phyloP scores from a whole-genome alignment of 2,888 invertebrate genomes.

The Leistus spinibarbis region DNA sequence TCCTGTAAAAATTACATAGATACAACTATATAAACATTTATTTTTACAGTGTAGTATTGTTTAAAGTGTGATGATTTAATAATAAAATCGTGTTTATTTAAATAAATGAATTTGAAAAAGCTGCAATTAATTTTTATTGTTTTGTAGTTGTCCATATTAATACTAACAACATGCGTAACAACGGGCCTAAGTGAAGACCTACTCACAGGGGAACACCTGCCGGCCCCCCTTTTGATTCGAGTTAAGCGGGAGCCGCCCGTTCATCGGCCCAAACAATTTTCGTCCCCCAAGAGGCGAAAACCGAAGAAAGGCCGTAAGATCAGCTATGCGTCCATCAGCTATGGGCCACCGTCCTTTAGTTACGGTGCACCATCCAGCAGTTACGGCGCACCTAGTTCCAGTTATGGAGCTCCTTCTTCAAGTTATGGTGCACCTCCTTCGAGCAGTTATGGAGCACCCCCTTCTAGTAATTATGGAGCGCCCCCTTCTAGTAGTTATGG shows the following conservation, averaged over 20 bases:
- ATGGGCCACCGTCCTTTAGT: not conserved
- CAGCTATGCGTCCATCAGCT: not conserved
- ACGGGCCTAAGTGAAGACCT: not conserved
- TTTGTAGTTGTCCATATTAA: conserved; percentile 9
- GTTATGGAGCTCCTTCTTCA: conserved; percentile 12
- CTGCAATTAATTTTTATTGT: not conserved
- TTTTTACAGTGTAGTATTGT: no score
- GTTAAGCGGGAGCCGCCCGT: conserved; percentile 30
- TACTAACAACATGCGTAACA: not conserved
- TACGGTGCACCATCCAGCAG: conserved; percentile 1
- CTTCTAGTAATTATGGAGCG: not conserved
- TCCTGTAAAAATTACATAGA: no score
- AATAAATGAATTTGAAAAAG: no score
- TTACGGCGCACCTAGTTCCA: not conserved
- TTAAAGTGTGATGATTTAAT: no score
- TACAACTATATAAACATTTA: no score
- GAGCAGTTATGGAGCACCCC: conserved; percentile 15
- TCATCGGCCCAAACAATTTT: not conserved
- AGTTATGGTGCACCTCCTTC: conserved; percentile 1
- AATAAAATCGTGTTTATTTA: no score
- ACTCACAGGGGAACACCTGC: not conserved
- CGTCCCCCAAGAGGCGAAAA: not conserved
- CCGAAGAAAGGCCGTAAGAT: not conserved
- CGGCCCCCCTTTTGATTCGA: not conserved
- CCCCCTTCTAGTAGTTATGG: conserved; percentile 13